Conservation (phyloP, 1,140 invertebrate species). For the Drosophila sp. region DNA sequence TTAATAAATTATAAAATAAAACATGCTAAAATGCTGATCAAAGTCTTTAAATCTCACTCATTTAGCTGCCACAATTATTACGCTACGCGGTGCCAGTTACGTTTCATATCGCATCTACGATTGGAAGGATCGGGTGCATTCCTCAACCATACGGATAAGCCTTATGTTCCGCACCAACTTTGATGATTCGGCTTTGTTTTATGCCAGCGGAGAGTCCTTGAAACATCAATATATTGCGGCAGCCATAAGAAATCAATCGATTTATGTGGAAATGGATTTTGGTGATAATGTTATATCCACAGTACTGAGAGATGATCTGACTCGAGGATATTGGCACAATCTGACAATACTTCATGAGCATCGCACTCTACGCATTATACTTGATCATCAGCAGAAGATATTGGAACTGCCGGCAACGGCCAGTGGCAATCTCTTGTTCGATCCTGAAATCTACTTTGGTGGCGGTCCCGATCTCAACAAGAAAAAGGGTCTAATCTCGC, state of each 20-base stretch:
- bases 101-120: slow-evolving; percentile 96
- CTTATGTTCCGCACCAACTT: slow-evolving; percentile 94
- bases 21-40: no score
- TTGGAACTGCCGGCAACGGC: slow-evolving; percentile 89
- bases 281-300: slow-evolving; percentile 90
- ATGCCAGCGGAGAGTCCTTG: slow-evolving; percentile 93
- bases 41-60: no score
- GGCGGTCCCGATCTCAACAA: slow-evolving; percentile 92
- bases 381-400: slow-evolving; percentile 89
- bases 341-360: slow-evolving; percentile 93
- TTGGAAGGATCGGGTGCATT: slow-evolving; percentile 95
- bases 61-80: slow-evolving; percentile 93
- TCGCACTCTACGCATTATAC: slow-evolving; percentile 88
- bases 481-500: slow-evolving; percentile 89
- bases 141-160: slow-evolving; percentile 93
- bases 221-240: slow-evolving; percentile 93
- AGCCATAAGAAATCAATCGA: slow-evolving; percentile 91
- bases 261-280: slow-evolving; percentile 93
- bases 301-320: slow-evolving; percentile 89
- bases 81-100: slow-evolving; percentile 95
- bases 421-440: slow-evolving; percentile 93
- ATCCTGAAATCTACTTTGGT: slow-evolving; percentile 96
- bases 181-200: slow-evolving; percentile 94
- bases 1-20: no score
- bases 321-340: slow-evolving; percentile 94